Evolutionary conservation across 1,140 invertebrate genomes (phyloP).

Genomic region (Aleiodes sp.): DNA sequence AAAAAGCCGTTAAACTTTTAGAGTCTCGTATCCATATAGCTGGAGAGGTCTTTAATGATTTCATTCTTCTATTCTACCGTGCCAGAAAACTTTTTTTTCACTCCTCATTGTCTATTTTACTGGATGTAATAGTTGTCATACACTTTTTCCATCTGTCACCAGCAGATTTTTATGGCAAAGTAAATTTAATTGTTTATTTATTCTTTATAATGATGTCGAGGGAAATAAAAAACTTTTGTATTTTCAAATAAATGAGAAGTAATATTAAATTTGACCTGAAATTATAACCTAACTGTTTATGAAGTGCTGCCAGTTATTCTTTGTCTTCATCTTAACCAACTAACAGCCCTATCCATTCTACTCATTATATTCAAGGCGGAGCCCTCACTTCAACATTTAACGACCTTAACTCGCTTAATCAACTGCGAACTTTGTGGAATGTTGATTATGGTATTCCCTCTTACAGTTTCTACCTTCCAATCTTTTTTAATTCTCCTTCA

Average conservation of each 20-base stretch:
- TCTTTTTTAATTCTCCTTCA: background rate
- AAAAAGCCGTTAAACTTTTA: no score
- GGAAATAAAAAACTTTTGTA: no score
- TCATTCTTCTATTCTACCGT: no score
- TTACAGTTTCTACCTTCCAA: conserved; percentile 26
- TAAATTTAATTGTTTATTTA: no score
- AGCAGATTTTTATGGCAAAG: no score
- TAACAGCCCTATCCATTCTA: conserved; percentile 38
- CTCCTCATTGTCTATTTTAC: no score
- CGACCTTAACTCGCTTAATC: conserved; percentile 50
- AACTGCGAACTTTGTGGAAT: conserved; percentile 48
- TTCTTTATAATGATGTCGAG: no score
- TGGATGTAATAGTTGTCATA: no score
- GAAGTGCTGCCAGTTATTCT: conserved; percentile 43
- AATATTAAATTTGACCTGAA: conserved; percentile 47
- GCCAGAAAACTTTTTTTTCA: no score
- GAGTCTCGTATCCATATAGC: no score
- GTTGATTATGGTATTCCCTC: conserved; percentile 30
- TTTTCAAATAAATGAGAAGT: conserved; percentile 47
- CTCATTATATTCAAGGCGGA: conserved; percentile 22
- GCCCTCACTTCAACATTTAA: conserved; percentile 19
- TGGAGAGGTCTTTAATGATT: no score
- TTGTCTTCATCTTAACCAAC: conserved; percentile 36
- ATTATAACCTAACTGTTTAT: conserved; percentile 37
- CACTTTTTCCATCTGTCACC: no score